Base-by-base conservation (phyloP, 2,113 vertebrate species). In the Trogon surrucura region DNA sequence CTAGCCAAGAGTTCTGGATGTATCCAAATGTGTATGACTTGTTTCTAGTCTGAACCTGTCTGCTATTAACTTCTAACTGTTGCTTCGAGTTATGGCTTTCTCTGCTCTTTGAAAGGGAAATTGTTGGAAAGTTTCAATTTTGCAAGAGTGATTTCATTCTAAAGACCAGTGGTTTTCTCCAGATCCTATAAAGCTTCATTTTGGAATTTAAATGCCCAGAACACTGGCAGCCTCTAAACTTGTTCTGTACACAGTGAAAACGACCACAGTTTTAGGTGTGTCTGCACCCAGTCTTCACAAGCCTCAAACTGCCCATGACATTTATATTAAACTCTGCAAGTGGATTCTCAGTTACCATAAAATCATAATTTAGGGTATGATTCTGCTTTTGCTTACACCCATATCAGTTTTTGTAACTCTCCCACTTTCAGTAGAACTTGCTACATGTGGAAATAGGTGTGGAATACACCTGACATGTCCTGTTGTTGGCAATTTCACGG, bases 1-100 rank as follows among this genome's bases (percentile, higher is more conserved):
- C 89, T 45, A 88, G 79, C 66, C 48, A 95, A 91, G 72, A 83
- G 44, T 80, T 92, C 88, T 93, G 88, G 72, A 78, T 48, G 74
- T 19, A 90, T 94, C 80, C 85, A 90, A 91, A 84, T 71, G 48
- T 84, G 67, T 69, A 83, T 50, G 32, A 80, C 75, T 91, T 78
- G 23, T 44, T 92, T 91, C 95, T 66, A 83, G 64, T 74, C 45
- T 93, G 69, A 93, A 96, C 64, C n/a, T 88, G 80, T 9, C 90
- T 89, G 53, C 27, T 72, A 38, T 75, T 91, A 88, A 78, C 47
- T 73, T 83, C 79, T 72, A 93, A 77, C 36, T 34, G 27, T 74
- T 92, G 64, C 67, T 93, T 90, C 6, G 0, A 92, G 51, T 73
- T 85, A 83, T 8, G 5, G 25, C 32, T 93, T 95, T 90, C 72